Base-by-base conservation (phyloP, 53 echinoderm and acorn worm genomes). In the Echinarachnius parma region DNA sequence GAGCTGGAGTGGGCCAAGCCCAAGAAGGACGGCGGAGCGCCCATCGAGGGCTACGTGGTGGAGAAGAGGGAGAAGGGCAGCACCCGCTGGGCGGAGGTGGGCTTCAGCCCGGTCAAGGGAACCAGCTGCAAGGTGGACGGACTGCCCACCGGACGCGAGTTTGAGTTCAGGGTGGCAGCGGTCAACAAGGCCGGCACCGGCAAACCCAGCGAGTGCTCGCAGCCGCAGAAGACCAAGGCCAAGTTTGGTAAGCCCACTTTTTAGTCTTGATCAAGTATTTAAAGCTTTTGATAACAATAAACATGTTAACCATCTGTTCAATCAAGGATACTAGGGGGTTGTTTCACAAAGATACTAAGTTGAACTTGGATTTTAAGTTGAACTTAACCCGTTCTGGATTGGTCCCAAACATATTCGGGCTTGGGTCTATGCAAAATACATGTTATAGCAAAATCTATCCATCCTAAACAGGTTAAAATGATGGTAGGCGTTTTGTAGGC, bases 121-220 rank as follows among this genome's bases (percentile, higher is more conserved):
- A 91, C 67, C 24, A 61, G 77, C 21, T 75, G 72, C 37, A 91
- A 87, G 80, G 86, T 92, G 18, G 78, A 87, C 16, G 86, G 87
- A 30, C 81, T 96, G 46, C 60, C 54, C 0, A 62, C 64, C 34
- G 89, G 89, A 3, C 74, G 80, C 26, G 85, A 91, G 9, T 81
- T 87, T 20, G 96, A 96, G 50, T 96, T 91, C 91, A 78, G 88
- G 28, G 91, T 96, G 0, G 68, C 79, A 44, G 96, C 96, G 9
- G 81, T 91, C 61, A 96, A 91, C 75, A 91, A 96, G 48, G 96
- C 82, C 1, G 96, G 90, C 9, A 66, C 78, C 27, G 90, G 96
- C 28, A 96, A 91, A 61, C 79, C 82, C 10, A 96, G 96, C 65
- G 62, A 91, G 44, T 87, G 80, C 25, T 91, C 91, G 2, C 27